phyloP scores from a whole-genome alignment of 2,797 vertebrate genomes.

The Pelobates cultripes region DNA sequence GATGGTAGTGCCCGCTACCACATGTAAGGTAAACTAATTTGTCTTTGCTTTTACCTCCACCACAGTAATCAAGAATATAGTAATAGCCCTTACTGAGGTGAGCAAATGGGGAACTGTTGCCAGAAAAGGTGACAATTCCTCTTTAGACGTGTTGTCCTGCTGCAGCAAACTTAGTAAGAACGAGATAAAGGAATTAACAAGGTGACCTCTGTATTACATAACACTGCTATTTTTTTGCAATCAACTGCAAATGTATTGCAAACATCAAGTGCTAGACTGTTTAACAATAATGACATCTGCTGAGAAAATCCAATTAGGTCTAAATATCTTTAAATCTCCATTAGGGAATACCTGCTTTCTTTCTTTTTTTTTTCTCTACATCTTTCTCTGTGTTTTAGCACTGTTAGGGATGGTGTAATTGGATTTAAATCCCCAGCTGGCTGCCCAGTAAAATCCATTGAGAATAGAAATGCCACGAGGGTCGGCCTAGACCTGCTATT shows the following conservation, averaged over 20 bases:
- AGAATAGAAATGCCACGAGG: neutral
- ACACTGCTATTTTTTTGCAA: conserved; percentile 87
- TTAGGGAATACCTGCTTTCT: conserved; percentile 72
- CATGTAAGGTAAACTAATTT: too few species aligned
- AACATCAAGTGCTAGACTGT: conserved; percentile 85
- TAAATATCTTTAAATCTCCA: conserved; percentile 73
- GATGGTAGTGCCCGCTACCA: too few species aligned
- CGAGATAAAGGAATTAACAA: conserved; percentile 62
- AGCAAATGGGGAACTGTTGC: too few species aligned
- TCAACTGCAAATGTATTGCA: conserved; percentile 84
- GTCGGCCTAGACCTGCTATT: neutral
- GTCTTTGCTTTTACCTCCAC: too few species aligned
- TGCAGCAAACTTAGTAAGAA: too few species aligned
- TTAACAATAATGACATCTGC: conserved; percentile 86
- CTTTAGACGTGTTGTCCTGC: too few species aligned
- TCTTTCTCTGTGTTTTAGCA: conserved; percentile 56
- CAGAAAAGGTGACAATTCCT: too few species aligned
- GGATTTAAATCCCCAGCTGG: conserved; percentile 71
- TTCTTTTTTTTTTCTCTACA: conserved; percentile 22
- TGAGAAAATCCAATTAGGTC: conserved; percentile 84
- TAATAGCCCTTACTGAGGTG: too few species aligned
- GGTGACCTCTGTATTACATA: conserved; percentile 81
- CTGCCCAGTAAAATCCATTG: conserved; percentile 26
- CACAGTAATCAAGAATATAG: too few species aligned
- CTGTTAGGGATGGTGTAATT: conserved; percentile 69